Evolutionary conservation across 2,113 vertebrate genomes (phyloP).

Genomic region (Megalops atlanticus): DNA sequence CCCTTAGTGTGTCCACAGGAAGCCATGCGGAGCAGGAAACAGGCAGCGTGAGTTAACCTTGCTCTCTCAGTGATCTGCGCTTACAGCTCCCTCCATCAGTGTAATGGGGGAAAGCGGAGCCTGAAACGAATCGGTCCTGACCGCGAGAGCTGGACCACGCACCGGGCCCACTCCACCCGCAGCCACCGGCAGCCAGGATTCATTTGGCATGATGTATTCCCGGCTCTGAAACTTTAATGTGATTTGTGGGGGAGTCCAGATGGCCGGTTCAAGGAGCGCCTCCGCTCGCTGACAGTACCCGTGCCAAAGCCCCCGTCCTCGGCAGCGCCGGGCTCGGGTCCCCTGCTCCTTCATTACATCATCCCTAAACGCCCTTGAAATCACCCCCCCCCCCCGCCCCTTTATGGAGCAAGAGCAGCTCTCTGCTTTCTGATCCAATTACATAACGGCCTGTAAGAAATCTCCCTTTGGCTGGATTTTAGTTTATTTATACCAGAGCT

Average conservation of each 20-base stretch:
- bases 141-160: slow-evolving; percentile 59
- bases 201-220: slow-evolving; percentile 78
- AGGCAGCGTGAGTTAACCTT: background rate
- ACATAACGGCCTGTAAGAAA: background rate
- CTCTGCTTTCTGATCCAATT: background rate
- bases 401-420: background rate
- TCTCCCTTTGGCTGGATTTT: too few species aligned
- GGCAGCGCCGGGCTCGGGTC: slow-evolving; percentile 58
- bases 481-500: background rate
- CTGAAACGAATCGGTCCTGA: slow-evolving; percentile 64
- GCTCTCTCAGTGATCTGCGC: background rate
- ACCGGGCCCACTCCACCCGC: slow-evolving; percentile 59
- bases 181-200: slow-evolving; percentile 66
- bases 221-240: slow-evolving; percentile 77
- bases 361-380: background rate
- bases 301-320: slow-evolving; percentile 69
- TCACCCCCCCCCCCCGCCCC: background rate
- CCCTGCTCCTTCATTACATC: slow-evolving; percentile 32
- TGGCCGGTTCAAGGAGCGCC: slow-evolving; percentile 65
- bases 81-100: slow-evolving; percentile 23
- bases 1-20: background rate
- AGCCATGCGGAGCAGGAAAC: background rate
- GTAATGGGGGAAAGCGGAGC: slow-evolving; percentile 33
- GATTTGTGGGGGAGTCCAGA: slow-evolving; percentile 77
- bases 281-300: slow-evolving; percentile 50